These are phyloP conservation scores for Mus caroli DNA, from an alignment of 2,797 vertebrate species.

Conservation along the genomic window DNA sequence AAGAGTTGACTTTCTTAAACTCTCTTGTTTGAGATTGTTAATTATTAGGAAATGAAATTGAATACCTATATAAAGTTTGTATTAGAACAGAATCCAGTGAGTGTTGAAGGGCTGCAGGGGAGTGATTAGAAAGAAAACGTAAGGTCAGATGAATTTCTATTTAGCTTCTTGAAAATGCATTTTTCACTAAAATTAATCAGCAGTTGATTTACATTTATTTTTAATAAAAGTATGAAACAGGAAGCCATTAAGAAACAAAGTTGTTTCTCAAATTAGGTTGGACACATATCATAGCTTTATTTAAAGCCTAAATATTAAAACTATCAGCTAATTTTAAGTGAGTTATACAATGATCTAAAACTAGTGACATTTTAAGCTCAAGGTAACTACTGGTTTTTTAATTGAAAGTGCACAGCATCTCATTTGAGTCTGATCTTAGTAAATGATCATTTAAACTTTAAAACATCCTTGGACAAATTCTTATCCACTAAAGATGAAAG, in stretches of 20 bases:
- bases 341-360: constrained; percentile 31
- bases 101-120: neutral
- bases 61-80: neutral
- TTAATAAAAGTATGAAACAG: constrained; percentile 56
- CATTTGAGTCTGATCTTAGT: constrained; percentile 41
- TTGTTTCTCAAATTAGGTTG: constrained; percentile 26
- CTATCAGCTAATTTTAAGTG: constrained; percentile 17
- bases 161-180: neutral
- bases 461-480: neutral
- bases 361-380: constrained; percentile 38
- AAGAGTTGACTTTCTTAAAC: neutral
- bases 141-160: neutral
- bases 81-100: neutral
- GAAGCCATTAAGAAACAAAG: neutral
- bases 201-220: neutral
- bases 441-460: constrained; percentile 64
- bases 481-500: constrained; percentile 62
- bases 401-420: constrained; percentile 44
- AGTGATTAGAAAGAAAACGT: neutral
- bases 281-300: constrained; percentile 13
- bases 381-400: neutral
- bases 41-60: neutral
- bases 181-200: constrained; percentile 32
- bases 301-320: constrained; percentile 49
- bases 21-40: neutral